phyloP scores from a whole-genome alignment of 1,140 invertebrate species.

The Drosophila pseudoobscura region DNA sequence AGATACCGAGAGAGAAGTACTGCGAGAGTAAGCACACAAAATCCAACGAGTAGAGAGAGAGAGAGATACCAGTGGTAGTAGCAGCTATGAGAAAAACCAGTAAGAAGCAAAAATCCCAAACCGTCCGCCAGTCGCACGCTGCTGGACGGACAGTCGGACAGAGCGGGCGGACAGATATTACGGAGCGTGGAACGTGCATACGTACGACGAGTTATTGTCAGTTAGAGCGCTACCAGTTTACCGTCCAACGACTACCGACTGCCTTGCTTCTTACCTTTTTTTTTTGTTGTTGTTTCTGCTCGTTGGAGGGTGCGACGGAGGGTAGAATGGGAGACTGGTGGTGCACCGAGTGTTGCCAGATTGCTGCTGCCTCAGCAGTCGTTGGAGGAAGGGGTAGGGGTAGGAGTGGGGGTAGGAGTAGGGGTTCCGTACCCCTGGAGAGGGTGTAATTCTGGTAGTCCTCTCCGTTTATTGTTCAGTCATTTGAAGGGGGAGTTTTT shows the following conservation, averaged over 20 bases:
- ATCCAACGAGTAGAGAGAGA: constrained; percentile 32
- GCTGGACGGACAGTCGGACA: constrained; percentile 41
- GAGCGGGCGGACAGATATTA: constrained; percentile 46
- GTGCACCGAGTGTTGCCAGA: constrained; percentile 43
- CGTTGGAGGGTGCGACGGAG: constrained; percentile 15
- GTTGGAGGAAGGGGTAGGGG: not conserved
- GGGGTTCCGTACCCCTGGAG: constrained; percentile 1
- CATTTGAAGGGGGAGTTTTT: constrained; percentile 31
- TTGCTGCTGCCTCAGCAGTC: constrained; percentile 11
- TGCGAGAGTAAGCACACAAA: too few species aligned
- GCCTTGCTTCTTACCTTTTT: constrained; percentile 18
- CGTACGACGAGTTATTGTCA: constrained; percentile 81
- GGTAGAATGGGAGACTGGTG: constrained; percentile 33
- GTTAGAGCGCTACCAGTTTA: constrained; percentile 82
- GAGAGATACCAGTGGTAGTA: too few species aligned
- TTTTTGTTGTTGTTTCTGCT: not conserved
- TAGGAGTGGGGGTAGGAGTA: not conserved
- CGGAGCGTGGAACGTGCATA: constrained; percentile 74
- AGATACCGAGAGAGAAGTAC: too few species aligned
- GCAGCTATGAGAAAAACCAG: constrained; percentile 50
- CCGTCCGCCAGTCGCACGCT: constrained; percentile 77
- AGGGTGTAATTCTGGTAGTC: constrained; percentile 54
- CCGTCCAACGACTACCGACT: constrained; percentile 63
- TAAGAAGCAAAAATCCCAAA: constrained; percentile 36
- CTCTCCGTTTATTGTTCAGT: constrained; percentile 41